phyloP scores from a whole-genome alignment of 1,140 invertebrate genomes.

The Pristionchus pacificus region DNA sequence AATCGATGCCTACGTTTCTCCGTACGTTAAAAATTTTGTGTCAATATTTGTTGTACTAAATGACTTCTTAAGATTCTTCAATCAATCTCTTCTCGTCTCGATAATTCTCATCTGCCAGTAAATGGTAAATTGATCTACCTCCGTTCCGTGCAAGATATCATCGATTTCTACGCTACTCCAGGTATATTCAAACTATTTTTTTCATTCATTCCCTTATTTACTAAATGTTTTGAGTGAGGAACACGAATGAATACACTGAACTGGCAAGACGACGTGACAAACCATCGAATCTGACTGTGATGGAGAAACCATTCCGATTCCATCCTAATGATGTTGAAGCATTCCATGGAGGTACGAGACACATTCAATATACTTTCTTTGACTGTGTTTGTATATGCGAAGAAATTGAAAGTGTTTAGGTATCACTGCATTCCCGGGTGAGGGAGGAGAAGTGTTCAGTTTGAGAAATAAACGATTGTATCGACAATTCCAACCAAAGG shows the following conservation, averaged over 20 bases:
- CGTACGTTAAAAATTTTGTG: too few species aligned
- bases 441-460: not conserved
- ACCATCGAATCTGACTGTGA: not conserved
- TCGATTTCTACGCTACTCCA: not conserved
- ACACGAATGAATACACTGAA: not conserved
- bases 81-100: not conserved
- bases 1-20: too few species aligned
- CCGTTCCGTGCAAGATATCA: not conserved
- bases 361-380: not conserved
- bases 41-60: not conserved
- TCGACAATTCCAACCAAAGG: not conserved
- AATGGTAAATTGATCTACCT: not conserved
- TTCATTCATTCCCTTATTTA: too few species aligned
- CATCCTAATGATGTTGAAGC: not conserved
- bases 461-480: not conserved
- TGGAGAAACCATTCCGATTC: not conserved
- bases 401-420: too few species aligned
- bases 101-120: not conserved
- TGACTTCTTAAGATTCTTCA: not conserved
- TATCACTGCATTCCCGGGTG: not conserved
- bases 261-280: not conserved
- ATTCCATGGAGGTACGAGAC: not conserved
- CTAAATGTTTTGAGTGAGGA: not conserved
- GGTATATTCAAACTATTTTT: not conserved
- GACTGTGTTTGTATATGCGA: too few species aligned